Evolutionary conservation across 2,797 vertebrate genomes (phyloP).

Genomic region (Staurois parvus): DNA sequence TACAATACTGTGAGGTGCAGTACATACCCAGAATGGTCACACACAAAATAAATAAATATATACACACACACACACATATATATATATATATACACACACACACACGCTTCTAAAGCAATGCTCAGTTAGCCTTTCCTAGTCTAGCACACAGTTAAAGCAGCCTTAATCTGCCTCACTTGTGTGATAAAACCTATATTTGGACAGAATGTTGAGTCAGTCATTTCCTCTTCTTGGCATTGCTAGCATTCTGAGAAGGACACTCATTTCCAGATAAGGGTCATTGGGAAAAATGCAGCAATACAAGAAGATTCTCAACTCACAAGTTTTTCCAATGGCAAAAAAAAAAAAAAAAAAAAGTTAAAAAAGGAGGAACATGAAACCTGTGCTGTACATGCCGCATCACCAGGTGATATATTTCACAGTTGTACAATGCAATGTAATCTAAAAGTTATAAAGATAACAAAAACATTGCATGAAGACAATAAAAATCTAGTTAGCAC

Average conservation of each 20-base stretch:
- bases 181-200: conserved; percentile 36
- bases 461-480: no score
- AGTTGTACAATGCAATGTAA: no score
- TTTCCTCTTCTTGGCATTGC: conserved; percentile 35
- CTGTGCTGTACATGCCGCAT: no score
- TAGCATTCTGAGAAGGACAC: conserved; percentile 14
- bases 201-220: conserved; percentile 28
- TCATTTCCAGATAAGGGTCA: conserved; percentile 37
- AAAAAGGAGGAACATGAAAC: not conserved
- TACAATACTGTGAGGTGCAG: no score
- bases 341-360: not conserved
- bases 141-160: not conserved
- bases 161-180: not conserved
- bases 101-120: no score
- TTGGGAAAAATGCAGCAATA: conserved; percentile 14
- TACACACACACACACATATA: no score
- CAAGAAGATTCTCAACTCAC: not conserved
- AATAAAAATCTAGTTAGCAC: no score
- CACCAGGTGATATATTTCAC: no score
- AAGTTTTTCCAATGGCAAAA: not conserved
- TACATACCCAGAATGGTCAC: no score
- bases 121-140: not conserved
- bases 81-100: no score
- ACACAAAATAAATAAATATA: no score
- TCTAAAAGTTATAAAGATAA: no score